phyloP scores from a whole-genome alignment of 1,140 invertebrate genomes.

The Drosophila arizonae region DNA sequence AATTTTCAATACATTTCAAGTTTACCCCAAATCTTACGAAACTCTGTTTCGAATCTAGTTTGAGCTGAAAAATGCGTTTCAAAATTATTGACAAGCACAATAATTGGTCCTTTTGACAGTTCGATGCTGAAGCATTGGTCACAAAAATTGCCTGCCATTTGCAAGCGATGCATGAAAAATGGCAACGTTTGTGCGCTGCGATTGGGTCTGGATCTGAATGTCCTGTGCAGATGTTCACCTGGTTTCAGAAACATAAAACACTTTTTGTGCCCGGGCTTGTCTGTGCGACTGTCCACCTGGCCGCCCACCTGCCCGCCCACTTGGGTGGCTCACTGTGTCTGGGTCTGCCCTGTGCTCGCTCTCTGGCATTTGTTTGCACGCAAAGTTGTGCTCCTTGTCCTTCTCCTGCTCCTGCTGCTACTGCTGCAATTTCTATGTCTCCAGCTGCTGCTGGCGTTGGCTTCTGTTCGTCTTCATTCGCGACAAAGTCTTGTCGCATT shows the following conservation, averaged over 20 bases:
- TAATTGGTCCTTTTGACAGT: constrained; percentile 1
- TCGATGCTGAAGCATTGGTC: neutral
- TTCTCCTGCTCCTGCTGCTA: constrained; percentile 1
- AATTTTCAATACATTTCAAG: no score
- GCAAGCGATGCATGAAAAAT: constrained; percentile 57
- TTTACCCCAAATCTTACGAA: no score
- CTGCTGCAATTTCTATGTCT: constrained; percentile 4
- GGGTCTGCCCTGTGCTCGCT: constrained; percentile 5
- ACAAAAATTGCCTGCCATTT: constrained; percentile 48
- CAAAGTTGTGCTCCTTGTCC: constrained; percentile 12
- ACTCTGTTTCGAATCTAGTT: no score
- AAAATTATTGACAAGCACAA: neutral
- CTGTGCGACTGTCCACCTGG: constrained; percentile 3
- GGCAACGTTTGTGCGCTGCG: constrained; percentile 24
- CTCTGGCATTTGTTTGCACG: constrained; percentile 43
- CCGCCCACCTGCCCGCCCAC: neutral
- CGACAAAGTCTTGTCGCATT: constrained; percentile 75
- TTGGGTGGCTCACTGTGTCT: neutral
- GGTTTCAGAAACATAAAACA: neutral
- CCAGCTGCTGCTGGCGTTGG: constrained; percentile 8
- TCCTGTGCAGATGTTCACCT: constrained; percentile 26
- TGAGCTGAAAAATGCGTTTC: neutral
- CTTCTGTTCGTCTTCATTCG: constrained; percentile 52
- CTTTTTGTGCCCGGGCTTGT: constrained; percentile 8
- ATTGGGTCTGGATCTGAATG: constrained; percentile 6